Base-by-base conservation (phyloP, 2,888 invertebrate genomes). In the Diploptera punctata region DNA sequence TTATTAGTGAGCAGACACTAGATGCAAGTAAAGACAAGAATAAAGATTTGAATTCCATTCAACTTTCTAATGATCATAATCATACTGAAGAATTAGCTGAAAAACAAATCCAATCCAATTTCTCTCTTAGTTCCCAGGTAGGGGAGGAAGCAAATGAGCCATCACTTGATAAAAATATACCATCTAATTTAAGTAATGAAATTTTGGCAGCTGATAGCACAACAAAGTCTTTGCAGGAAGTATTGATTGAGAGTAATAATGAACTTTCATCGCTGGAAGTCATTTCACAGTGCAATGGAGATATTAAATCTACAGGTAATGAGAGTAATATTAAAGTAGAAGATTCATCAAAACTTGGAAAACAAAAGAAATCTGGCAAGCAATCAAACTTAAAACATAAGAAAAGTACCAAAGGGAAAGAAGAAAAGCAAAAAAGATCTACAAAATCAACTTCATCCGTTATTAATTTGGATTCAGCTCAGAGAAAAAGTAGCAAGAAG, bases 391-490 rank as follows among this genome's bases (percentile, higher is more conserved):
- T 1, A 9, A 57, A 57, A n/a, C 29, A 26, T n/a, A 57, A 57
- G 54, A 54, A 54, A n/a, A 57, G n/a, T 29, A n/a, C 31, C 13
- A 57, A 57, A 29, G 57, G 57, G 4, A 57, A 57, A 29, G 57
- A 57, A 57, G 57, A 57, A 5, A 57, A 57, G n/a, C 57, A 47
- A n/a, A 10, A 57, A 31, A 57, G n/a, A n/a, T 24, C 24, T n/a
- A 21, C n/a, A 16, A 57, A 57, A n/a, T 5, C 57, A 29, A n/a
- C 57, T n/a, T 16, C 26, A 16, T 29, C n/a, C 13, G 29, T 29
- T 29, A 24, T 26, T 29, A 57, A 19, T 57, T 5, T 9, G n/a
- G 57, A 57, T 16, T n/a, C 29, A 57, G n/a, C 21, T 57, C 57
- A 24, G 57, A 24, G 29, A 2, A 1, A 16, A n/a, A 3, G 3